Conservation (phyloP, 2,888 invertebrate species). For the Rapana venosa region DNA sequence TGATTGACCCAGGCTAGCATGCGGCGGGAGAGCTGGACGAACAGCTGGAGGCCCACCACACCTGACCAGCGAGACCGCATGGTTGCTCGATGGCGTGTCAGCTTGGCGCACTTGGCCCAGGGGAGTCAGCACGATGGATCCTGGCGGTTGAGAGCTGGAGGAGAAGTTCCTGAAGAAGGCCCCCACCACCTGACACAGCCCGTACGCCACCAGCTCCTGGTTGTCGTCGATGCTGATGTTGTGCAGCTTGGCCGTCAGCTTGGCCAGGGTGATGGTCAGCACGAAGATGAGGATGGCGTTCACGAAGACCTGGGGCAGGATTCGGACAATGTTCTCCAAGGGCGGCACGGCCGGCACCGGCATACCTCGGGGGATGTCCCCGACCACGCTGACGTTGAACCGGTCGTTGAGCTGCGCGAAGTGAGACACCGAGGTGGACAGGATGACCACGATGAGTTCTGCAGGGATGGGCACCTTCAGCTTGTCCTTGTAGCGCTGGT, state of each 20-base stretch:
- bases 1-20: constrained; percentile 78
- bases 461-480: constrained; percentile 72
- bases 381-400: constrained; percentile 58
- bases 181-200: constrained; percentile 71
- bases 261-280: constrained; percentile 77
- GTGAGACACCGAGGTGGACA: constrained; percentile 64
- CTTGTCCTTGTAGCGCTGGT: constrained; percentile 62
- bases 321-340: constrained; percentile 56
- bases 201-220: constrained; percentile 78
- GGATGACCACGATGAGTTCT: constrained; percentile 70
- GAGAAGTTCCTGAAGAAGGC: constrained; percentile 55
- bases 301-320: constrained; percentile 68
- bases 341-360: constrained; percentile 70
- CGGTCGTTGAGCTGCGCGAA: constrained; percentile 57
- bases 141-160: constrained; percentile 68
- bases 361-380: constrained; percentile 66
- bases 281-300: constrained; percentile 74
- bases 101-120: constrained; percentile 73
- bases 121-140: constrained; percentile 71
- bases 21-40: constrained; percentile 67
- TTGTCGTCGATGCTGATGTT: constrained; percentile 77
- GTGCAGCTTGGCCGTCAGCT: constrained; percentile 77
- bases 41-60: constrained; percentile 68
- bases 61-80: constrained; percentile 67
- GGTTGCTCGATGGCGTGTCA: constrained; percentile 68